Evolutionary conservation across 2,113 vertebrate species (phyloP).

Genomic region (Lontra canadensis): DNA sequence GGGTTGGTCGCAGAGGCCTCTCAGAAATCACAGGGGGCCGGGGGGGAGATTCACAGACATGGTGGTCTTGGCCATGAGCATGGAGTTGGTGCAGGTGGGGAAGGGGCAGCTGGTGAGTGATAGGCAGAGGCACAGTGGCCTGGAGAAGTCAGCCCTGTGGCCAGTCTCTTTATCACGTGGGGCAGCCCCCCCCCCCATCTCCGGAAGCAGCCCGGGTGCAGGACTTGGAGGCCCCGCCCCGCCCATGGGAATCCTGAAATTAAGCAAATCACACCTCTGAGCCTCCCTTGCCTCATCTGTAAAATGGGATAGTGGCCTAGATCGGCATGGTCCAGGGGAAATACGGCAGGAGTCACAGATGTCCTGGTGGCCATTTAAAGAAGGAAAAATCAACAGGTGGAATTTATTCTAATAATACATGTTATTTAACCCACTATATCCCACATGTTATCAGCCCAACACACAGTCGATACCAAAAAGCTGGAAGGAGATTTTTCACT

Average conservation of each 20-base stretch:
- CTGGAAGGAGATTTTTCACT: neutral
- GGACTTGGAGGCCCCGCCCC: neutral
- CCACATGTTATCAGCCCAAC: neutral
- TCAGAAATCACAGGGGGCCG: neutral
- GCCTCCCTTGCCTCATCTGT: neutral
- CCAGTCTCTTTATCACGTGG: rapidly evolving
- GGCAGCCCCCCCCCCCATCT: no score
- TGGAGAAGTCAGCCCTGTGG: neutral
- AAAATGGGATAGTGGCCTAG: neutral
- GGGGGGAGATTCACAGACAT: neutral
- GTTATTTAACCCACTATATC: neutral
- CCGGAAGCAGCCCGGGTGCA: neutral
- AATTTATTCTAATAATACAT: neutral
- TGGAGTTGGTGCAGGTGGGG: rapidly evolving
- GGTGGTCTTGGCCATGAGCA: neutral
- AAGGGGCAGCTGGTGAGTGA: rapidly evolving
- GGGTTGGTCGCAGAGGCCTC: neutral
- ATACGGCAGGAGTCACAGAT: rapidly evolving
- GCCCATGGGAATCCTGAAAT: rapidly evolving
- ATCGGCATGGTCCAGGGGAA: rapidly evolving
- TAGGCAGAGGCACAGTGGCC: neutral
- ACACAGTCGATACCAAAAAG: neutral
- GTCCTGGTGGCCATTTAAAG: neutral
- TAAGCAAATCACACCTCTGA: neutral
- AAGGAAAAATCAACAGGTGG: neutral